phyloP scores from a whole-genome alignment of 2,888 invertebrate species.

The Saturnia japonica region DNA sequence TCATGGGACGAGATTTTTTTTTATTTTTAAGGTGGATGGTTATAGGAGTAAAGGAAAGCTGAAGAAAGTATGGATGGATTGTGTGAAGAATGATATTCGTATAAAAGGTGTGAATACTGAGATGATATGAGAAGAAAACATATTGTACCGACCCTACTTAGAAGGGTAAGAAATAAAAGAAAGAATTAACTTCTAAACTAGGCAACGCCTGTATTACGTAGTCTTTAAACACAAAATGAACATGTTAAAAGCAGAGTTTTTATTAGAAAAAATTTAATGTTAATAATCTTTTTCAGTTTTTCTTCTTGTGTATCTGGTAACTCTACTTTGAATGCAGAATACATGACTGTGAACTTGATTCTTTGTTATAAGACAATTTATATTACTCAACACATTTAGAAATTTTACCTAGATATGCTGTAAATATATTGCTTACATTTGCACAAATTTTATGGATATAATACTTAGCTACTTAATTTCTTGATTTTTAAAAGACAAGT shows the following conservation, averaged over 20 bases:
- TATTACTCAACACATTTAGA: background rate
- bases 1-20: too few relatives aligned
- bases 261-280: background rate
- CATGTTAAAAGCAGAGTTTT: background rate
- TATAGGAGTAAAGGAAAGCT: too few relatives aligned
- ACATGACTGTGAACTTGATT: constrained; percentile 6
- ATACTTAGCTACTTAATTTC: background rate
- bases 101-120: too few relatives aligned
- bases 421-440: background rate
- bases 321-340: background rate
- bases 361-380: constrained; percentile 1
- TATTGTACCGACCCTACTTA: too few relatives aligned
- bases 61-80: too few relatives aligned
- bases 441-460: background rate
- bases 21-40: too few relatives aligned
- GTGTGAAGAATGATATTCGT: too few relatives aligned
- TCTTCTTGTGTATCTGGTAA: background rate
- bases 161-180: too few relatives aligned
- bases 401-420: background rate
- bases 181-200: too few relatives aligned
- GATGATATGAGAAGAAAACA: too few relatives aligned
- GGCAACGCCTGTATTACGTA: too few relatives aligned
- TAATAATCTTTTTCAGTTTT: background rate
- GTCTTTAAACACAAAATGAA: too few relatives aligned
- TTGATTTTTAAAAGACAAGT: background rate